Percentiles rank a stretch among this genome's conserved stretches.
Evolutionary conservation across 2,113 vertebrate species (phyloP).

Genomic region (Mormyrus lacerda): DNA sequence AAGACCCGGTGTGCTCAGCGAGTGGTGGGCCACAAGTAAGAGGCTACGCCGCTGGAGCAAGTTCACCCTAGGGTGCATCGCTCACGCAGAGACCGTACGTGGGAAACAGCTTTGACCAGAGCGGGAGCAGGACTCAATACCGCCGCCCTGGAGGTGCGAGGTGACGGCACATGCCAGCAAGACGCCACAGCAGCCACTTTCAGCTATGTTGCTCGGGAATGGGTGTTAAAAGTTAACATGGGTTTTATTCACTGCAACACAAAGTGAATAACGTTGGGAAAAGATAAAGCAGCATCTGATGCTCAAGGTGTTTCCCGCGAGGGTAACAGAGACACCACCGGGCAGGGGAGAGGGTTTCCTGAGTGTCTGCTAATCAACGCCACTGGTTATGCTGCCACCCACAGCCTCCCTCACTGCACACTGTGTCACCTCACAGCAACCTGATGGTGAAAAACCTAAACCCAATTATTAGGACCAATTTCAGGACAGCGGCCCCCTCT

Average conservation of each 20-base stretch:
- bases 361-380: background rate
- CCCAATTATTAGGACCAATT: background rate
- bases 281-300: background rate
- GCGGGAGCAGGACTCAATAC: background rate
- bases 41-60: background rate
- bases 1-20: background rate
- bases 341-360: background rate
- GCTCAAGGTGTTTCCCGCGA: background rate
- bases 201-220: background rate
- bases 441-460: background rate
- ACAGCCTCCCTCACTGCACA: background rate
- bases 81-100: too few species aligned
- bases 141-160: background rate
- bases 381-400: background rate
- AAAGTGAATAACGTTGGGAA: background rate
- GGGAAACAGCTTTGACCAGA: background rate
- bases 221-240: background rate
- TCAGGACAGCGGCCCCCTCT: slow-evolving; percentile 7
- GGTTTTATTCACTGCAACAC: background rate
- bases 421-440: background rate
- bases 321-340: background rate
- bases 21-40: background rate
- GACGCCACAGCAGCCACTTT: background rate
- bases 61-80: background rate
- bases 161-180: background rate